Conservation (phyloP, 2,797 vertebrate genomes). For the Cossypha niveicapilla region DNA sequence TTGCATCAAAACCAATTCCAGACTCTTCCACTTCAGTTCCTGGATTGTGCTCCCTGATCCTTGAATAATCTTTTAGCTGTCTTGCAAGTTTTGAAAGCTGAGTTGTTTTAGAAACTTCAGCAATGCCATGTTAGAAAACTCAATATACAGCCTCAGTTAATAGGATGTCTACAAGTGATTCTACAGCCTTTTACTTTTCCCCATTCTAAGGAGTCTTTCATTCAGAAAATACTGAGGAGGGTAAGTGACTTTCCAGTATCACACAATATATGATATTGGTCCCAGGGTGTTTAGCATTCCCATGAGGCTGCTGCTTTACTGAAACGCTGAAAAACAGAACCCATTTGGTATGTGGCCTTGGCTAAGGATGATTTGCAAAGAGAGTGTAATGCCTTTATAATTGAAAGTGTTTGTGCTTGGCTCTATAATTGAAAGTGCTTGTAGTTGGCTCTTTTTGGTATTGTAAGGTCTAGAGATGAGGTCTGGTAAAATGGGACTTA, state of each 20-base stretch:
- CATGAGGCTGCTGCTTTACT: neutral
- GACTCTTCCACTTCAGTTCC: neutral
- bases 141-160: neutral
- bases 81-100: neutral
- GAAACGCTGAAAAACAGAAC: neutral
- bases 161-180: neutral
- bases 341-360: neutral
- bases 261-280: neutral
- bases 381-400: neutral
- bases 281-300: neutral
- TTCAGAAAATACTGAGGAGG: neutral
- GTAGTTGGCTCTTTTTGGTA: neutral
- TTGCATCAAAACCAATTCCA: neutral
- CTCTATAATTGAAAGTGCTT: neutral
- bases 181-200: neutral
- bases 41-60: neutral
- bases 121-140: neutral
- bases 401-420: neutral
- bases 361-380: neutral
- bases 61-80: neutral
- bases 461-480: neutral
- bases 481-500: neutral
- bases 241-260: neutral
- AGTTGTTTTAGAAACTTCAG: neutral
- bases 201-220: neutral